Percentiles rank a stretch among this genome's conserved stretches.
Conservation (phyloP, 2,888 invertebrate genomes). For the Lithophane ornitopus region DNA sequence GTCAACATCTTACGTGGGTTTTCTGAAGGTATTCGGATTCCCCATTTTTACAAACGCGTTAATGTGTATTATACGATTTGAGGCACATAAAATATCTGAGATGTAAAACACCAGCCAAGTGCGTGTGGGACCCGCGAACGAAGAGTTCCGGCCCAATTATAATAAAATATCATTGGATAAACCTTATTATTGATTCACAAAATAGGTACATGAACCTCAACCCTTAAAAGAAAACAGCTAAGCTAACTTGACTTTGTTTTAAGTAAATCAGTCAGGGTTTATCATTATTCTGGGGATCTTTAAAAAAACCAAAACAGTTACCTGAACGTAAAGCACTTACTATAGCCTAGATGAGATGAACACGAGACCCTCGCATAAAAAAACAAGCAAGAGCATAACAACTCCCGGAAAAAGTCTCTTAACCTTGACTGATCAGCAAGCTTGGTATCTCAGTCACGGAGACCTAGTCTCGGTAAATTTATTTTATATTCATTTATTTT, state of each 20-base stretch:
- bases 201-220: neutral
- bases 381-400: neutral
- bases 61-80: neutral
- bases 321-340: neutral
- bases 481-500: constrained; percentile 11
- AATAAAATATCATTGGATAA: neutral
- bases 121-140: neutral
- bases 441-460: constrained; percentile 14
- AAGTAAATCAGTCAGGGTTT: neutral
- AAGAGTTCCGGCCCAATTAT: neutral
- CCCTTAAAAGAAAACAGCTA: neutral
- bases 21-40: constrained; percentile 9
- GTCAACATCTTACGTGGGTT: neutral
- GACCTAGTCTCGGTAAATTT: neutral
- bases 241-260: neutral
- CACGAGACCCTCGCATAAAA: neutral
- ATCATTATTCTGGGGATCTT: neutral
- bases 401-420: constrained; percentile 11
- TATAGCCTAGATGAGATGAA: neutral
- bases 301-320: neutral
- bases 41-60: neutral
- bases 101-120: neutral
- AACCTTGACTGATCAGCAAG: constrained; percentile 1
- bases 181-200: neutral
- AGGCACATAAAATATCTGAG: constrained; percentile 8